Evolutionary conservation across 1,140 invertebrate species (phyloP), one percentile per base, ranked within the genome.

Genomic region (Euwallacea fornicatus): DNA sequence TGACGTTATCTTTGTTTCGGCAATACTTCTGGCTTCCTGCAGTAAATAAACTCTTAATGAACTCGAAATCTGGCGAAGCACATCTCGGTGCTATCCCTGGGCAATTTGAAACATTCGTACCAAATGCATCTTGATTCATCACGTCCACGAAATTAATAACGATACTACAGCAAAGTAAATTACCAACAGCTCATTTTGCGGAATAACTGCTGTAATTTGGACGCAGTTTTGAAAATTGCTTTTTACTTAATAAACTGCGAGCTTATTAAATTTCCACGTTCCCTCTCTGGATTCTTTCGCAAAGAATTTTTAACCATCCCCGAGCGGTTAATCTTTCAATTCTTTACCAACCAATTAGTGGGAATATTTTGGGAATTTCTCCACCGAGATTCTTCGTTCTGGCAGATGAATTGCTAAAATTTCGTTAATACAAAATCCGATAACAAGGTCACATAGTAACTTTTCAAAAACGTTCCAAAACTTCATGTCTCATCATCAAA

Each of bases 161-260:
- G 46, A 50, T 50, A 50, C 46, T 50, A 50, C 46, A 11, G 13
- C n/a, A 15, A 10, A 58, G 4, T 58, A 11, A 58, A 9, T 58
- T 58, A 15, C 55, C n/a, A 58, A 58, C 55, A 58, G 21, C 13
- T 16, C 55, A 58, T 58, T 58, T 58, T 33, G 21, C 13, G 13
- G 55, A 41, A 58, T 53, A 58, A 58, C 13, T 50, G 46, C 2
- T 50, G 9, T 50, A 58, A 58, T 15, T 58, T 58, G 21, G 55
- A 58, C n/a, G n/a, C 8, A 58, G 13, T 58, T 58, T 0, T 58
- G n/a, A 58, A 58, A 58, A 58, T 58, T 58, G 55, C 55, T 58
- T 58, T 33, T 16, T 58, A 58, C 55, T 58, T 58, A 58, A 58
- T 58, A 58, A 58, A 58, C 55, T n/a, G 55, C 21, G 10, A 58